These are phyloP conservation scores for Malaclemys terrapin DNA, from an alignment of 2,113 vertebrate species.

Conservation along the genomic window DNA sequence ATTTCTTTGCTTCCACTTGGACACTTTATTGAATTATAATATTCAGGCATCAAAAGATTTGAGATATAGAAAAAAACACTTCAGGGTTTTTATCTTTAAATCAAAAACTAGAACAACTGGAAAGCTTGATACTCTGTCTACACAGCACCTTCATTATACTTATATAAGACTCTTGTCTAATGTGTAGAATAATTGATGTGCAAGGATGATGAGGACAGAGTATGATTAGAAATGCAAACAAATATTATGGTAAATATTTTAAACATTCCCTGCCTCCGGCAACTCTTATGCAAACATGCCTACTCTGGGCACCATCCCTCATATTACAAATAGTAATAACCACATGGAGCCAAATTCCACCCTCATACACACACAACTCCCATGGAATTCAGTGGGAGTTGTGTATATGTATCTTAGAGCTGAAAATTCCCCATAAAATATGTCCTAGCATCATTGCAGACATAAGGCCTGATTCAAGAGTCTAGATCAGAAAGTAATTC, in stretches of 20 bases:
- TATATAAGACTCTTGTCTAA: background rate
- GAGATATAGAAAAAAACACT: background rate
- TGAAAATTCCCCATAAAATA: rapidly evolving
- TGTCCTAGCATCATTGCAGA: background rate
- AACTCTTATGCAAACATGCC: rapidly evolving
- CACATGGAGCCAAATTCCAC: background rate
- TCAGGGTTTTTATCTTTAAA: background rate
- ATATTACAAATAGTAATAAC: background rate
- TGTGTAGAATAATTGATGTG: background rate
- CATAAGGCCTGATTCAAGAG: background rate
- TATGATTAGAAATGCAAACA: background rate
- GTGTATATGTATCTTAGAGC: background rate
- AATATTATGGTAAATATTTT: background rate
- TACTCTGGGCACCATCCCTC: background rate
- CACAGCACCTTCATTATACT: background rate
- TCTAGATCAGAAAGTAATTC: background rate
- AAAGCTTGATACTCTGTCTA: rapidly evolving
- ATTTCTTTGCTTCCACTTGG: background rate
- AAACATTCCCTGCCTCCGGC: background rate
- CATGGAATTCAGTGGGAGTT: rapidly evolving
- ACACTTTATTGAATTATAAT: background rate
- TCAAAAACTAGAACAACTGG: background rate
- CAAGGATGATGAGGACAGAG: rapidly evolving
- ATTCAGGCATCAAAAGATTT: background rate
- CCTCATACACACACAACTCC: rapidly evolving